Percentiles rank a stretch among this genome's conserved stretches.
Conservation (phyloP, 2,113 vertebrate species). For the Beaufortia kweichowensis region DNA sequence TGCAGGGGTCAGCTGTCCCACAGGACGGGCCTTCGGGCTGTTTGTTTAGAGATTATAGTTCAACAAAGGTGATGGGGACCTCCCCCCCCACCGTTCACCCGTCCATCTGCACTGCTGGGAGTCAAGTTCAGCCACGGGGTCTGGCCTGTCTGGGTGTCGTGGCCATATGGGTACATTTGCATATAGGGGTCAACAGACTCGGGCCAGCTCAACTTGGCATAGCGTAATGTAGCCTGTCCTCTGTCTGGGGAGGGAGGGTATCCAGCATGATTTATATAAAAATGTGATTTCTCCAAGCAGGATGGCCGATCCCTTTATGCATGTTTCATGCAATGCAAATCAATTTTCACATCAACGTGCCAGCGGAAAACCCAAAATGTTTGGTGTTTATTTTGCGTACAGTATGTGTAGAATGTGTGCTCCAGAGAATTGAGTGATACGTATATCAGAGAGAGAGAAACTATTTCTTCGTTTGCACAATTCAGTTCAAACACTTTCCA, state of each 20-base stretch:
- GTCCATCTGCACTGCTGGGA: slow-evolving; percentile 72
- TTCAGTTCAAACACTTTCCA: background rate
- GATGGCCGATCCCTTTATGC: slow-evolving; percentile 62
- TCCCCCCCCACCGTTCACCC: slow-evolving; percentile 47
- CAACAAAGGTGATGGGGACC: slow-evolving; percentile 67
- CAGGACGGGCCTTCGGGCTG: slow-evolving; percentile 12
- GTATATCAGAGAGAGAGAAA: slow-evolving; percentile 40
- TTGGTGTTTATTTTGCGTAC: slow-evolving; percentile 65
- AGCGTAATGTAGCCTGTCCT: slow-evolving; percentile 1
- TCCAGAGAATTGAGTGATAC: slow-evolving; percentile 41
- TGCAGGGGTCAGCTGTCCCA: slow-evolving; percentile 8
- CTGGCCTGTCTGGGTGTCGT: slow-evolving; percentile 67
- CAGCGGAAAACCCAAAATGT: slow-evolving; percentile 55
- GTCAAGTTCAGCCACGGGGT: slow-evolving; percentile 78
- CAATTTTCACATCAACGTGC: slow-evolving; percentile 65
- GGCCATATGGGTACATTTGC: slow-evolving; percentile 77
- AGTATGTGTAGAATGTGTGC: slow-evolving; percentile 27
- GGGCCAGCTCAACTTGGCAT: slow-evolving; percentile 43
- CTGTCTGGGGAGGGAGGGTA: slow-evolving; percentile 49
- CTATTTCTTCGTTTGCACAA: background rate
- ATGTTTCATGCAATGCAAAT: slow-evolving; percentile 69
- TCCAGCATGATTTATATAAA: slow-evolving; percentile 59
- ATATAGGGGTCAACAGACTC: slow-evolving; percentile 68
- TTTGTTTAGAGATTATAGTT: slow-evolving; percentile 62
- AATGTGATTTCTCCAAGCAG: slow-evolving; percentile 68